Conservation (phyloP, 2,113 vertebrate genomes). For the Solea solea region DNA sequence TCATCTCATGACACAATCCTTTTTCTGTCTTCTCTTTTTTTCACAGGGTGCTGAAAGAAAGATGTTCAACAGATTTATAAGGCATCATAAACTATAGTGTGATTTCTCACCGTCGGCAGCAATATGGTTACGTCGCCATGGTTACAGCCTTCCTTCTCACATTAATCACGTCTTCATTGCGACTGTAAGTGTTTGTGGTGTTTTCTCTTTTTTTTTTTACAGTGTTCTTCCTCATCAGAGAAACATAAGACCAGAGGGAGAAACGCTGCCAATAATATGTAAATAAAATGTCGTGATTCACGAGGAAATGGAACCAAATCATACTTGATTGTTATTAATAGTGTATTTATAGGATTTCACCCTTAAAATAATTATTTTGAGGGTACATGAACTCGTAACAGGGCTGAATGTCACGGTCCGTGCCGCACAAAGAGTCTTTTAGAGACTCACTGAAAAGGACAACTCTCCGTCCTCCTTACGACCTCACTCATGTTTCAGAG, state of each 20-base stretch:
- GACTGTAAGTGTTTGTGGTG: slow-evolving; percentile 15
- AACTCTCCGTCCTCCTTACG: too few relatives aligned
- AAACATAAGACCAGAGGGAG: slow-evolving; percentile 1
- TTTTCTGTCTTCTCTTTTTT: slow-evolving; percentile 5
- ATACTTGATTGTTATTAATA: not conserved
- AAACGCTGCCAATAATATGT: not conserved
- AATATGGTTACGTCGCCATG: slow-evolving; percentile 58
- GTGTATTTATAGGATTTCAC: too few relatives aligned
- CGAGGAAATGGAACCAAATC: slow-evolving; percentile 2
- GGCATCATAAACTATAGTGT: slow-evolving; percentile 26
- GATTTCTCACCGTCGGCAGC: slow-evolving; percentile 33
- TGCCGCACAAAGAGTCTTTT: too few relatives aligned
- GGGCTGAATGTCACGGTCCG: too few relatives aligned
- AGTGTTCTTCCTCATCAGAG: slow-evolving; percentile 12
- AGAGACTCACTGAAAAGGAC: too few relatives aligned
- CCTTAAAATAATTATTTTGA: too few relatives aligned
- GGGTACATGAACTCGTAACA: too few relatives aligned
- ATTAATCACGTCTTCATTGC: slow-evolving; percentile 58
- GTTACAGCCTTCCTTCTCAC: slow-evolving; percentile 42
- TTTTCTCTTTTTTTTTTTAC: not conserved
- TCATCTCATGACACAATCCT: slow-evolving; percentile 2
- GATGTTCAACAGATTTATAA: slow-evolving; percentile 48
- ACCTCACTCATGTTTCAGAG: too few relatives aligned
- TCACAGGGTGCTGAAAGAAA: slow-evolving; percentile 14
- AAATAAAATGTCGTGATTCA: not conserved